Conservation (phyloP, 1,140 invertebrate genomes). For the Dufourea novaeangliae region DNA sequence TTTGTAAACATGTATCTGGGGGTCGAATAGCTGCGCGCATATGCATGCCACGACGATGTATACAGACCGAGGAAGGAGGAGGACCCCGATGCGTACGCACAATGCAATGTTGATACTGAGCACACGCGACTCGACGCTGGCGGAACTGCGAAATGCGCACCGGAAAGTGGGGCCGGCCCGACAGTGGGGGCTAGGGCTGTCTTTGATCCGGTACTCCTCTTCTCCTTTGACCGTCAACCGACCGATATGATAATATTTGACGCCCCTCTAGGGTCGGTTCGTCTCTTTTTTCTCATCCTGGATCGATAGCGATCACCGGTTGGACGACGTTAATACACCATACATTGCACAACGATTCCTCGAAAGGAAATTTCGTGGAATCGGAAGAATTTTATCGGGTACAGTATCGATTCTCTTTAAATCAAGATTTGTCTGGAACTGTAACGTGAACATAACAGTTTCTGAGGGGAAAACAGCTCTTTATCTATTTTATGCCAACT, state of each 20-base stretch:
- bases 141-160: slow-evolving; percentile 61
- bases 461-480: too few species aligned
- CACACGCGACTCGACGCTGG: slow-evolving; percentile 51
- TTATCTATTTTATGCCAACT: too few species aligned
- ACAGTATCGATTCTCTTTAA: background rate
- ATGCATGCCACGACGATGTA: slow-evolving; percentile 27
- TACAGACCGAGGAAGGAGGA: slow-evolving; percentile 6
- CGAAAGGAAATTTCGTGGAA: background rate
- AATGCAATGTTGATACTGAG: slow-evolving; percentile 71
- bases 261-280: background rate
- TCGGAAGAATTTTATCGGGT: background rate
- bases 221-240: slow-evolving; percentile 18
- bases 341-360: background rate
- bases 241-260: slow-evolving; percentile 38
- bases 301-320: background rate
- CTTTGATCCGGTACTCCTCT: slow-evolving; percentile 46
- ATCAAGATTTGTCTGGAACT: background rate
- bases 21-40: slow-evolving; percentile 49
- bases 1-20: slow-evolving; percentile 65
- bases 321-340: background rate
- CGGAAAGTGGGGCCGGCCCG: slow-evolving; percentile 33
- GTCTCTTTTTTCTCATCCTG: background rate
- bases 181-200: slow-evolving; percentile 22
- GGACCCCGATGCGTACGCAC: slow-evolving; percentile 60
- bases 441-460: too few species aligned